Evolutionary conservation across 2,797 vertebrate genomes (phyloP).

Genomic region (Apodemus agrarius): DNA sequence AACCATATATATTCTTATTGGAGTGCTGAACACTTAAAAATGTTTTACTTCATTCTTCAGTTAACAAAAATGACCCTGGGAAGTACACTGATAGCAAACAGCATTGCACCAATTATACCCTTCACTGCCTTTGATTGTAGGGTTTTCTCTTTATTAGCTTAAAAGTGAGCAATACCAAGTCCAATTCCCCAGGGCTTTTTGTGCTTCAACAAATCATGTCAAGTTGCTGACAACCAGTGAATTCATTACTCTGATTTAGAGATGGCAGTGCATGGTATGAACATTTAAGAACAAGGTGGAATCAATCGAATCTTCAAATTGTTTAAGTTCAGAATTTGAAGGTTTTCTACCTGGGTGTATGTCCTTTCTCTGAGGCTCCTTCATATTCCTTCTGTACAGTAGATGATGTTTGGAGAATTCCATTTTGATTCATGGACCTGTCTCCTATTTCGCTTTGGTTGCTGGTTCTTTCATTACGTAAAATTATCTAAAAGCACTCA

Average conservation of each 20-base stretch:
- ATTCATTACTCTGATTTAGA: conserved; percentile 71
- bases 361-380: background rate
- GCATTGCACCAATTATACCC: conserved; percentile 75
- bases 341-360: background rate
- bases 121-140: conserved; percentile 75
- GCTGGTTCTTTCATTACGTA: background rate
- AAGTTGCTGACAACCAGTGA: conserved; percentile 72
- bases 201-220: conserved; percentile 78
- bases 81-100: conserved; percentile 65
- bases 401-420: background rate
- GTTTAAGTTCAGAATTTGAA: background rate
- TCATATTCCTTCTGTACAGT: background rate
- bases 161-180: conserved; percentile 78
- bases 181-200: conserved; percentile 70
- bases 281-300: conserved; percentile 52
- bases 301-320: conserved; percentile 29
- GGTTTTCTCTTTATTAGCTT: conserved; percentile 78
- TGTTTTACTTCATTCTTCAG: conserved; percentile 71
- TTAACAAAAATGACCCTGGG: conserved; percentile 78
- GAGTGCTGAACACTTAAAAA: conserved; percentile 65
- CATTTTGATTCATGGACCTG: background rate
- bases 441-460: background rate
- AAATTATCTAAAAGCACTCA: background rate
- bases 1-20: conserved; percentile 57
- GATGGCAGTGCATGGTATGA: conserved; percentile 40